Evolutionary conservation across 2,113 vertebrate genomes (phyloP).

Genomic region (Lampris megalopsis): DNA sequence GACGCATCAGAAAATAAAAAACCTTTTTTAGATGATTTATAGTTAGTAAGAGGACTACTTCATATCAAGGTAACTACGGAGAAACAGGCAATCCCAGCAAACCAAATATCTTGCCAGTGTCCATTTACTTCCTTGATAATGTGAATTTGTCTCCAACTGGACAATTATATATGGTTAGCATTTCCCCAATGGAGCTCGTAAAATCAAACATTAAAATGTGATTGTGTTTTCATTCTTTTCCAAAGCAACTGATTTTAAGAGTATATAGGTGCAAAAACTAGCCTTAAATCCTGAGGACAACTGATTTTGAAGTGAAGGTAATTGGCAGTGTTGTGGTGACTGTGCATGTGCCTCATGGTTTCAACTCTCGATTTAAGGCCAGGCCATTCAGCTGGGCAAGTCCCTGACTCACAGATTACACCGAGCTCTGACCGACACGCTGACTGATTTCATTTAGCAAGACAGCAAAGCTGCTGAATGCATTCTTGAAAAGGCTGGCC

Average conservation of each 20-base stretch:
- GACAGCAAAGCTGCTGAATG: conserved; percentile 2
- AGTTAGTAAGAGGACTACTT: background rate
- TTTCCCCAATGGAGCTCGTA: no score
- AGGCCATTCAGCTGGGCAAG: conserved; percentile 20
- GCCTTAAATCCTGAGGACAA: conserved; percentile 20
- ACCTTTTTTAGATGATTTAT: background rate
- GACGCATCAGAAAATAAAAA: conserved; percentile 7
- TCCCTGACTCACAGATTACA: conserved; percentile 26
- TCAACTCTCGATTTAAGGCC: conserved; percentile 35
- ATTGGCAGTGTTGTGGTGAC: conserved; percentile 30
- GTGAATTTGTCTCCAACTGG: no score
- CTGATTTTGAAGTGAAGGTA: conserved; percentile 13
- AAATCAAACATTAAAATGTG: no score
- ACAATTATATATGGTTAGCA: no score
- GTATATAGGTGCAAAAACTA: background rate
- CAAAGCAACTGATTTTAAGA: no score
- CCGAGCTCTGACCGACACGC: background rate
- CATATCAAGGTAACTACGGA: background rate
- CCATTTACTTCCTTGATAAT: no score
- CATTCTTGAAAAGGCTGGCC: background rate
- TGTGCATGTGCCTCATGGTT: conserved; percentile 16
- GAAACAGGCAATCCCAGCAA: background rate
- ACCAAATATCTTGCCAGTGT: no score
- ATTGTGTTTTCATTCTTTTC: no score
- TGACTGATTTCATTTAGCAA: conserved; percentile 2